Evolutionary conservation across 2,888 invertebrate species (phyloP).

Genomic region (Nomada flava): DNA sequence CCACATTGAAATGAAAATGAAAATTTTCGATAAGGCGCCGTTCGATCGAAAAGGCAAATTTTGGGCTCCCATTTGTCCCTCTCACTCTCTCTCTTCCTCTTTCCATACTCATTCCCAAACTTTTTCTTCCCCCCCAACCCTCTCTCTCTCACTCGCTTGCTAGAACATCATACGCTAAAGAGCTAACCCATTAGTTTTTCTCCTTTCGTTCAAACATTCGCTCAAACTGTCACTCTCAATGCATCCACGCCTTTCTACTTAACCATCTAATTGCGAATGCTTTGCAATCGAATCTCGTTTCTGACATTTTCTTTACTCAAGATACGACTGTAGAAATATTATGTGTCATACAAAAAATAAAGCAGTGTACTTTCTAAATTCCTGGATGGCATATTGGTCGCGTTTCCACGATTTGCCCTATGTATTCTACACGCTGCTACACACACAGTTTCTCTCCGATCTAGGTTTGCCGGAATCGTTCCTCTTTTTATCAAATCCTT

Average conservation of each 20-base stretch:
- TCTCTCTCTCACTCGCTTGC: neutral
- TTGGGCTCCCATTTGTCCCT: constrained; percentile 60
- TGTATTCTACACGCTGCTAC: constrained; percentile 14
- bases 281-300: constrained; percentile 1
- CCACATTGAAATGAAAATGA: constrained; percentile 45
- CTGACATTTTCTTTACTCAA: constrained; percentile 12
- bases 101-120: too few relatives aligned
- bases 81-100: neutral
- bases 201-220: neutral
- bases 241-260: too few relatives aligned
- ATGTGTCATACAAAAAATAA: constrained; percentile 80
- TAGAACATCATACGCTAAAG: neutral
- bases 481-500: neutral
- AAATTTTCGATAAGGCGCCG: constrained; percentile 1
- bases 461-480: constrained; percentile 20
- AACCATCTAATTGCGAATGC: constrained; percentile 17
- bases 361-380: constrained; percentile 79
- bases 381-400: constrained; percentile 77
- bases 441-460: constrained; percentile 17
- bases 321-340: constrained; percentile 68
- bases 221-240: neutral
- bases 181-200: neutral
- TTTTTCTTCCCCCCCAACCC: too few relatives aligned
- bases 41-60: constrained; percentile 18
- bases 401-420: constrained; percentile 36